Evolutionary conservation across 2,113 vertebrate species (phyloP), one percentile per base, ranked within the genome.

Genomic region (Macquaria australasica): DNA sequence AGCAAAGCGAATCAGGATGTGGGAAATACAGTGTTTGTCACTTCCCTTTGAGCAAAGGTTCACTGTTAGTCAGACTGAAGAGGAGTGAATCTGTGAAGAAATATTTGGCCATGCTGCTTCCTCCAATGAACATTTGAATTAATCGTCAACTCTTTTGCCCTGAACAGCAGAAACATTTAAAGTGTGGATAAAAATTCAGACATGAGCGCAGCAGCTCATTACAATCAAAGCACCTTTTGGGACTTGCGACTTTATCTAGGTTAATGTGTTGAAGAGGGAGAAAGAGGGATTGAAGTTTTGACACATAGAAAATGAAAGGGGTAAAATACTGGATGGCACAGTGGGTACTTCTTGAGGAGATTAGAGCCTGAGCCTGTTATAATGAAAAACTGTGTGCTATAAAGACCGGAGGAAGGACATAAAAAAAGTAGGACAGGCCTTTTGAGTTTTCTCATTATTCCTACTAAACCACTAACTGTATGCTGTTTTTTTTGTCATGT

Each of bases 311-410:
- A 86, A 88, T 80, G 72, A 92, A 90, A 86, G 71, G 59, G 70
- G 84, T 79, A 59, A 88, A 77, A 85, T 25, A 85, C 59, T 78
- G 77, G 82, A 91, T 64, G 79, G 84, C 86, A 89, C 92, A 91
- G 90, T 73, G 82, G 85, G 89, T 73, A 67, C 74, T 67, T 82
- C 51, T 77, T 45, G 81, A 91, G 81, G 79, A 90, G 88, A 92
- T 92, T 93, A 92, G 23, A 14, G 77, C 62, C 86, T 90, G 86
- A 92, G 87, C 85, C 85, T 72, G 63, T 88, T 90, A 59, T 92
- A 92, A 92, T 93, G 81, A 92, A 90, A 87, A 83, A 77, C 16
- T 31, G 25, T 63, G 76, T 56, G 62, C 71, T 73, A 45, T 72
- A 62, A 73, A 74, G 72, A n/a, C 81, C 41, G 69, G 3, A 20